phyloP scores from a whole-genome alignment of 2,888 invertebrate species.

The Caenorhabditis macrosperma region DNA sequence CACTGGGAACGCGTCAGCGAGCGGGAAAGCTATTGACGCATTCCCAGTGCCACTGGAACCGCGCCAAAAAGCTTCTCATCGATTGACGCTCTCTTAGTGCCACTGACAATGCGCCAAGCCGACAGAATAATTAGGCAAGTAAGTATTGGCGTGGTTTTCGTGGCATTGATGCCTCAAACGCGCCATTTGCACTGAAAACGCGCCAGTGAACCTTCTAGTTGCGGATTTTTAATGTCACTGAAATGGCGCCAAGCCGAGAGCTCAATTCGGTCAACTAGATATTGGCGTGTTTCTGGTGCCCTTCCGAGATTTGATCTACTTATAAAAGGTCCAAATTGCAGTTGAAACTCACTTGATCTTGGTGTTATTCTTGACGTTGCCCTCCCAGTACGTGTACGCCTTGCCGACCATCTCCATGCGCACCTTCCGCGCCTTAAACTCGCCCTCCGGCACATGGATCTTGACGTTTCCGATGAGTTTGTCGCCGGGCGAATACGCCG shows the following conservation, averaged over 20 bases:
- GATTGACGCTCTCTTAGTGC: not conserved
- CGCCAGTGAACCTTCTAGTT: no score
- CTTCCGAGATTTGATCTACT: no score
- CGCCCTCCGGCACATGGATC: constrained; percentile 34
- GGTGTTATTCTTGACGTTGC: constrained; percentile 44
- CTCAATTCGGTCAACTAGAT: no score
- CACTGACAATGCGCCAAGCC: not conserved
- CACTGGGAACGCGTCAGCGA: no score
- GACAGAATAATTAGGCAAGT: no score
- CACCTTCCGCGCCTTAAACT: constrained; percentile 50
- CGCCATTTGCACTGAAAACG: no score
- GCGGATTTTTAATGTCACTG: not conserved
- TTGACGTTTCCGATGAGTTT: constrained; percentile 35
- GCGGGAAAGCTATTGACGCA: no score
- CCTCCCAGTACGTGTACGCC: constrained; percentile 59
- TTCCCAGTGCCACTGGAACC: not conserved
- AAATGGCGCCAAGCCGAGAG: not conserved
- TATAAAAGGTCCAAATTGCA: no score
- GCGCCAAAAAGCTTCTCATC: no score
- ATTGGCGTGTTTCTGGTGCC: no score
- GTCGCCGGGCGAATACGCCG: constrained; percentile 33
- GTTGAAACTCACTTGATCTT: constrained; percentile 58
- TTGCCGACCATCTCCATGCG: constrained; percentile 50
- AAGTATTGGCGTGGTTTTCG: no score
- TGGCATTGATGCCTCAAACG: no score